Evolutionary conservation across 2,113 vertebrate genomes (phyloP), one percentile per base, ranked within the genome.

Genomic region (Aphyosemion australe): DNA sequence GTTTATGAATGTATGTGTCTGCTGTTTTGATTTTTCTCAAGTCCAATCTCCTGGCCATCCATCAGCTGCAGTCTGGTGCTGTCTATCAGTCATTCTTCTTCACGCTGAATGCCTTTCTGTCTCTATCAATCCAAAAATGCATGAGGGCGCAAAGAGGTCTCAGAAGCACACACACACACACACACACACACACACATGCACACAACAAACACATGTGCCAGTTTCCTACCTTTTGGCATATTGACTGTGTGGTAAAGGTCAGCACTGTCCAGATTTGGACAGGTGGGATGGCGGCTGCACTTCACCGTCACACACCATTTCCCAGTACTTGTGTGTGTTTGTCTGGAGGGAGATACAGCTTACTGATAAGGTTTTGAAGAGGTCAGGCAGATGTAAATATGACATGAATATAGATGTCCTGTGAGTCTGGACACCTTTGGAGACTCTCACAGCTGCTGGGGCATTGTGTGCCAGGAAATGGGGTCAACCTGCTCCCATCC

Each of bases 231-330:
- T 81, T 26, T 34, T 43, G 77, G 78, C 74, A 32, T 86, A 84
- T 85, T 84, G 84, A 89, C 61, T 68, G 70, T 58, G 49, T 69
- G 61, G 69, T 75, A 86, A 90, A 89, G 87, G 87, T 88, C 85
- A 84, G 52, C 16, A 39, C 72, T 76, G 76, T 85, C 74, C 50
- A 45, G 47, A 26, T 71, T 51, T 79, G 65, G 78, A 85, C 82
- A 81, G 79, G 80, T 84, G 69, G 65, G 72, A 37, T 21, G 12
- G 20, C 48, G 34, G 56, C 64, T 70, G 51, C 47, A 14, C 49
- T 65, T 53, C 67, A 34, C 64, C 19, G 12, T 57, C 55, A 43
- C 41, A 62, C 76, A 43, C 57, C 65, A 32, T 60, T 37, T 53
- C 67, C 57, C 45, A 59, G 66, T 63, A 39, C 47, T 37, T 37